phyloP scores from a whole-genome alignment of 2,888 invertebrate genomes.

The Dryocosmus kuriphilus region DNA sequence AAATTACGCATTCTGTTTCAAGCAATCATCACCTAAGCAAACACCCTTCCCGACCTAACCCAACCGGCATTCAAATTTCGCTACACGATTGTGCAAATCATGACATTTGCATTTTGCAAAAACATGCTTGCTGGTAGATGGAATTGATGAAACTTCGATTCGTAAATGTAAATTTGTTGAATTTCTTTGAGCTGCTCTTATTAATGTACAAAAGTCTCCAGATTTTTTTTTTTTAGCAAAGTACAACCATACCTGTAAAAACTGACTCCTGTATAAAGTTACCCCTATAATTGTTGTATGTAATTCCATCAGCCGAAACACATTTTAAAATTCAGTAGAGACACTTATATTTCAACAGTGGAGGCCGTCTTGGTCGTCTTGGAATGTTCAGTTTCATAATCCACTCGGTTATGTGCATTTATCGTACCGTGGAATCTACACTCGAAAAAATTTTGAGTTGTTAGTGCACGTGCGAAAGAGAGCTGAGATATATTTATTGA shows the following conservation, averaged over 20 bases:
- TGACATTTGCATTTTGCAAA: conserved; percentile 35
- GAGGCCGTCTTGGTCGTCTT: conserved; percentile 3
- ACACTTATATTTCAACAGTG: no score
- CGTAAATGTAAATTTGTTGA: not conserved
- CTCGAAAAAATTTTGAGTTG: conserved; percentile 55
- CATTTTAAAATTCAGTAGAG: not conserved
- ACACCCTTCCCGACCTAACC: conserved; percentile 59
- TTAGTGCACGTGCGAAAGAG: conserved; percentile 61
- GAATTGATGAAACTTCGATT: not conserved
- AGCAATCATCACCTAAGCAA: conserved; percentile 58
- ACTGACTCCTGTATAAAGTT: not conserved
- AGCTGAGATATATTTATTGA: conserved; percentile 74
- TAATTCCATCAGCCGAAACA: not conserved
- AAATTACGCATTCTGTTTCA: conserved; percentile 19
- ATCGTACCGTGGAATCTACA: conserved; percentile 65
- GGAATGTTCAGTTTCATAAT: conserved; percentile 21
- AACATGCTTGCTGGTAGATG: not conserved
- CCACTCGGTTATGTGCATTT: conserved; percentile 63
- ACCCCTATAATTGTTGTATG: conserved; percentile 6
- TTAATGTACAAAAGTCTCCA: not conserved
- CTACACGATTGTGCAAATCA: conserved; percentile 61
- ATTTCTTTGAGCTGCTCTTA: not conserved
- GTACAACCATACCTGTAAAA: not conserved
- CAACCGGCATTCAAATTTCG: conserved; percentile 45
- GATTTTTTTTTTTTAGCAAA: not conserved